Percentiles rank a stretch among this genome's conserved stretches.
Evolutionary conservation across 2,888 invertebrate genomes (phyloP).

Genomic region (Trimorus sp.): DNA sequence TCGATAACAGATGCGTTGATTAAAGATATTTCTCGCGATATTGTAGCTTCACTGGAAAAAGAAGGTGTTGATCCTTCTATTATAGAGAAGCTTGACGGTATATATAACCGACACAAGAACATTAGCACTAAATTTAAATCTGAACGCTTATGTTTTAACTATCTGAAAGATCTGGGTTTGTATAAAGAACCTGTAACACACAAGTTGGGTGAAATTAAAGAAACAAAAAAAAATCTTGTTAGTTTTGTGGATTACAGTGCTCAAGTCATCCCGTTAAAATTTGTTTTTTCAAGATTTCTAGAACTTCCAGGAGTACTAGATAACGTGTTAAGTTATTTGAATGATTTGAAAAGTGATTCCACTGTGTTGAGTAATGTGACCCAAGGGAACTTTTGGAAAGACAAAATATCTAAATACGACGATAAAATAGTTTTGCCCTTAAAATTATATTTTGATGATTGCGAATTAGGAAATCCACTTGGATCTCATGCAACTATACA

Average conservation of each 20-base stretch:
- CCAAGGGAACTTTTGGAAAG: slow-evolving; percentile 38
- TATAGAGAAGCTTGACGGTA: background rate
- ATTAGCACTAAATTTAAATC: background rate
- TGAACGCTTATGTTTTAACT: slow-evolving; percentile 10
- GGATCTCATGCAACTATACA: slow-evolving; percentile 48
- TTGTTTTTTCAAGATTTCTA: slow-evolving; percentile 41
- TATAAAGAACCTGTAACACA: slow-evolving; percentile 7
- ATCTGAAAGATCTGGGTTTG: slow-evolving; percentile 4
- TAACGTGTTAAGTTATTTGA: slow-evolving; percentile 24
- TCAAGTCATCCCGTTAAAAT: slow-evolving; percentile 41
- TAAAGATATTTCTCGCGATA: background rate
- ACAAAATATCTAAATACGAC: slow-evolving; percentile 14
- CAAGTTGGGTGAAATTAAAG: slow-evolving; percentile 2
- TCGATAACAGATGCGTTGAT: background rate
- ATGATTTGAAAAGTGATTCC: slow-evolving; percentile 19
- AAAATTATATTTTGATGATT: slow-evolving; percentile 57
- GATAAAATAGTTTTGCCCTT: slow-evolving; percentile 24
- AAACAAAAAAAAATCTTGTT: slow-evolving; percentile 12
- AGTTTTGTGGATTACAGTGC: slow-evolving; percentile 15
- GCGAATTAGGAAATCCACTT: slow-evolving; percentile 58
- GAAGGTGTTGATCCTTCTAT: background rate
- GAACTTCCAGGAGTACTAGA: slow-evolving; percentile 46
- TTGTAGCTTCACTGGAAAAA: background rate
- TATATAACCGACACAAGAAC: background rate
- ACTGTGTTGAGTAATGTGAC: slow-evolving; percentile 40